Conservation (phyloP, 1,140 invertebrate genomes). For the Drosophila equinoxialis region DNA sequence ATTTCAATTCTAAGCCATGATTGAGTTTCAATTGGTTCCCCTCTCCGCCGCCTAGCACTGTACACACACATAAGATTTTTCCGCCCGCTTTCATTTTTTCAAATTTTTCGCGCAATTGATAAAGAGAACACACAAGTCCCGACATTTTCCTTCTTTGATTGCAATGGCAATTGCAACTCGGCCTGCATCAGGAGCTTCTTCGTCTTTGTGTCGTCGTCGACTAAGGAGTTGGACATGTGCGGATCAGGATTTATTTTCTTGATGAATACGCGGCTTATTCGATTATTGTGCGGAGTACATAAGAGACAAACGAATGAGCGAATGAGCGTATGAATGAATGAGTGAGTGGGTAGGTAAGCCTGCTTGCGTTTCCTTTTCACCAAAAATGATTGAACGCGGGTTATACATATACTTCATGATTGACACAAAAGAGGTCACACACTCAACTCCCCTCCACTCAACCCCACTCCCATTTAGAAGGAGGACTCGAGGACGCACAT, state of each 20-base stretch:
- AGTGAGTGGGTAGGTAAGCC: slow-evolving; percentile 27
- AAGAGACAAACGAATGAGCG: neutral
- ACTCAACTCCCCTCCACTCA: neutral
- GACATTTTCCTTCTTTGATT: slow-evolving; percentile 43
- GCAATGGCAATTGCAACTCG: slow-evolving; percentile 41
- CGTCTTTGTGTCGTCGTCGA: slow-evolving; percentile 43
- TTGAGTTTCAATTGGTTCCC: slow-evolving; percentile 43
- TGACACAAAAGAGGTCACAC: slow-evolving; percentile 62
- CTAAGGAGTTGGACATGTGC: slow-evolving; percentile 61
- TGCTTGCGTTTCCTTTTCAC: slow-evolving; percentile 74
- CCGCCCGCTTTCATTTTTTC: slow-evolving; percentile 9
- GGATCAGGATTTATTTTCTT: slow-evolving; percentile 78
- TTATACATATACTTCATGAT: slow-evolving; percentile 60
- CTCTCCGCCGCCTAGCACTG: neutral
- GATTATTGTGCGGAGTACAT: slow-evolving; percentile 56
- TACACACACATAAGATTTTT: neutral
- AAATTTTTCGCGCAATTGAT: slow-evolving; percentile 18
- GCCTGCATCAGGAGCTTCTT: slow-evolving; percentile 34
- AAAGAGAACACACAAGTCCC: slow-evolving; percentile 51
- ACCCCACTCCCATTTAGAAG: slow-evolving; percentile 24
- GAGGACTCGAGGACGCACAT: slow-evolving; percentile 49
- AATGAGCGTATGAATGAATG: neutral
- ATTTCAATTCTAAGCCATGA: slow-evolving; percentile 62
- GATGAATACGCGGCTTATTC: slow-evolving; percentile 78
- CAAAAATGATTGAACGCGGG: slow-evolving; percentile 70